phyloP scores from a whole-genome alignment of 1,140 invertebrate genomes.

The Drosophila quadrilineata region DNA sequence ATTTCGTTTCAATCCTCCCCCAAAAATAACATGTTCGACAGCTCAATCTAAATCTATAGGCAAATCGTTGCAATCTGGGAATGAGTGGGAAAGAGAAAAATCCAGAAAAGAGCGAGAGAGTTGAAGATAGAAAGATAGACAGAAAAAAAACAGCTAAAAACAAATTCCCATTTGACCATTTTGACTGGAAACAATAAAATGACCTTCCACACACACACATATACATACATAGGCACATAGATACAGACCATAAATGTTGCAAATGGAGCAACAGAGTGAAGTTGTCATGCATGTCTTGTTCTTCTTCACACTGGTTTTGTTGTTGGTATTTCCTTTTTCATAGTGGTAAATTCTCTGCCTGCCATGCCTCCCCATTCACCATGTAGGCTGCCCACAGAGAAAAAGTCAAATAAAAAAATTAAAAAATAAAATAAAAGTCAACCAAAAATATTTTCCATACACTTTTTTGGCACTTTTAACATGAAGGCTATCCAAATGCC shows the following conservation, averaged over 20 bases:
- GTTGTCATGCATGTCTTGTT: constrained; percentile 50
- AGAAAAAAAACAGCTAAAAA: constrained; percentile 40
- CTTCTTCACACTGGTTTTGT: constrained; percentile 11
- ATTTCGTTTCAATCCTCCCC: constrained; percentile 17
- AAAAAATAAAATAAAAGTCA: constrained; percentile 35
- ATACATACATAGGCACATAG: constrained; percentile 3
- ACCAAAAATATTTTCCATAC: constrained; percentile 32
- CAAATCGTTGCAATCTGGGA: constrained; percentile 35
- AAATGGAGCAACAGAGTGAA: constrained; percentile 68
- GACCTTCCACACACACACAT: constrained; percentile 33
- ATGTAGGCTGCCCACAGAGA: constrained; percentile 1
- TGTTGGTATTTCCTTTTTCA: constrained; percentile 8
- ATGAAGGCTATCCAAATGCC: neutral
- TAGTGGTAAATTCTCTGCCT: constrained; percentile 19
- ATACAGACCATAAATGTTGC: constrained; percentile 61
- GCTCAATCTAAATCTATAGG: constrained; percentile 72
- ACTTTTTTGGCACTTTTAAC: constrained; percentile 58
- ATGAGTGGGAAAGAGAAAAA: too few relatives aligned
- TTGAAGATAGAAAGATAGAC: constrained; percentile 5
- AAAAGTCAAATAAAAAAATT: constrained; percentile 24
- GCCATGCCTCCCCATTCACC: neutral
- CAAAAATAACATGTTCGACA: constrained; percentile 66
- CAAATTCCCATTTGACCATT: constrained; percentile 74
- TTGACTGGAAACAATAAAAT: constrained; percentile 74
- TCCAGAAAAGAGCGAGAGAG: too few relatives aligned